These are phyloP conservation scores for Odontamblyopus lacepedii DNA, from an alignment of 2,797 vertebrate species.

Conservation along the genomic window DNA sequence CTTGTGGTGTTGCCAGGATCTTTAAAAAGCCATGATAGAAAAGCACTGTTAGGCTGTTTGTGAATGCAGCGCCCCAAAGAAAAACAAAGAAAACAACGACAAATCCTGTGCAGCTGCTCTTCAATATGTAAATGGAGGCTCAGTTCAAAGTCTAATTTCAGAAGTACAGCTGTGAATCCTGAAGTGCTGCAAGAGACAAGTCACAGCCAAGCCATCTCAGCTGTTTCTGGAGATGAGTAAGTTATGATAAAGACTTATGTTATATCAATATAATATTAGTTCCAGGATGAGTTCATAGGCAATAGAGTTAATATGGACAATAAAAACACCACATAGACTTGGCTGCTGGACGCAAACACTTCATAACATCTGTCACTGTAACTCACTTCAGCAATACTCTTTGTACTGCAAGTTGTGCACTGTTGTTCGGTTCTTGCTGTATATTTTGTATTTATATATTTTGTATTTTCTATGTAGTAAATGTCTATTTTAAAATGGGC, in stretches of 20 bases:
- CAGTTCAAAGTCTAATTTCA: slow-evolving; percentile 55
- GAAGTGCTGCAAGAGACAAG: slow-evolving; percentile 33
- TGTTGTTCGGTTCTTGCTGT: too few relatives aligned
- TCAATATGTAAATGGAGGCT: slow-evolving; percentile 65
- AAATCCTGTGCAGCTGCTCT: slow-evolving; percentile 66
- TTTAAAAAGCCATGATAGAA: slow-evolving; percentile 53
- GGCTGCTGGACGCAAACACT: too few relatives aligned
- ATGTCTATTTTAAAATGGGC: too few relatives aligned
- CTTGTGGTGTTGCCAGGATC: slow-evolving; percentile 56
- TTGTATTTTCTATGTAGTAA: too few relatives aligned
- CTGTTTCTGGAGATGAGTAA: slow-evolving; percentile 36
- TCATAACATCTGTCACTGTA: too few relatives aligned
- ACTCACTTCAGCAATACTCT: too few relatives aligned
- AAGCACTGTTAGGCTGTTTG: slow-evolving; percentile 50
- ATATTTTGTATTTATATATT: too few relatives aligned
- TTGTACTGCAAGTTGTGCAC: too few relatives aligned
- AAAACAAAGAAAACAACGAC: slow-evolving; percentile 52
- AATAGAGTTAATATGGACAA: neutral
- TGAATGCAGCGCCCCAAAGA: slow-evolving; percentile 51
- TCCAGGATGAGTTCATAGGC: neutral
- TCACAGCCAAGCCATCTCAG: slow-evolving; percentile 33
- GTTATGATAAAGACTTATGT: slow-evolving; percentile 35
- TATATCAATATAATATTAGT: neutral
- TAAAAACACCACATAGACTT: neutral
- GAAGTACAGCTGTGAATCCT: slow-evolving; percentile 53